Conservation (phyloP, 1,140 invertebrate species). For the Thaumatotibia leucotreta region DNA sequence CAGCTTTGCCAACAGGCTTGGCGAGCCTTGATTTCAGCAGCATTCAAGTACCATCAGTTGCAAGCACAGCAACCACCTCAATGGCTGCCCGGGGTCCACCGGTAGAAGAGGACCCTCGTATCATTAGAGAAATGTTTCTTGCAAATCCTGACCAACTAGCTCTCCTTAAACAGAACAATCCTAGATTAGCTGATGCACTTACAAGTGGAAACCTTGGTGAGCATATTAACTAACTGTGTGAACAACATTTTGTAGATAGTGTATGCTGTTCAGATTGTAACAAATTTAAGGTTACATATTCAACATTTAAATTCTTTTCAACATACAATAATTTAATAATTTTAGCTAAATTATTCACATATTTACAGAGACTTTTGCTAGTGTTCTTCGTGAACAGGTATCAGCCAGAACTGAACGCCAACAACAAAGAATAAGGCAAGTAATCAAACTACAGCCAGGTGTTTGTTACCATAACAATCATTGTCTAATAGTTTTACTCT, state of each 20-base stretch:
- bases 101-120: constrained; percentile 91
- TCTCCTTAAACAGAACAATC: constrained; percentile 95
- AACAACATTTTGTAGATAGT: no score
- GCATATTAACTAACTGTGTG: constrained; percentile 28
- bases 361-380: constrained; percentile 84
- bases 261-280: no score
- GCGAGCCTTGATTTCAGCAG: constrained; percentile 87
- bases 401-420: constrained; percentile 86
- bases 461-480: no score
- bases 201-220: constrained; percentile 87
- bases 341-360: constrained; percentile 31
- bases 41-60: constrained; percentile 84
- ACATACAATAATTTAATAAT: no score
- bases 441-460: no score
- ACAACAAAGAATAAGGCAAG: constrained; percentile 82
- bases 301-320: no score
- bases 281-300: no score
- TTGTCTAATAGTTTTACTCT: no score
- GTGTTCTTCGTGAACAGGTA: constrained; percentile 89
- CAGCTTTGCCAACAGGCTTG: constrained; percentile 58
- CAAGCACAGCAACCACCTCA: constrained; percentile 28
- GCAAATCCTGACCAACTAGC: constrained; percentile 95
- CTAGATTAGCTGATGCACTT: constrained; percentile 92
- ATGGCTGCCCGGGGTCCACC: constrained; percentile 68
- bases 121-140: constrained; percentile 92